Conservation (phyloP, 2,113 vertebrate genomes). For the Nannospalax galili region DNA sequence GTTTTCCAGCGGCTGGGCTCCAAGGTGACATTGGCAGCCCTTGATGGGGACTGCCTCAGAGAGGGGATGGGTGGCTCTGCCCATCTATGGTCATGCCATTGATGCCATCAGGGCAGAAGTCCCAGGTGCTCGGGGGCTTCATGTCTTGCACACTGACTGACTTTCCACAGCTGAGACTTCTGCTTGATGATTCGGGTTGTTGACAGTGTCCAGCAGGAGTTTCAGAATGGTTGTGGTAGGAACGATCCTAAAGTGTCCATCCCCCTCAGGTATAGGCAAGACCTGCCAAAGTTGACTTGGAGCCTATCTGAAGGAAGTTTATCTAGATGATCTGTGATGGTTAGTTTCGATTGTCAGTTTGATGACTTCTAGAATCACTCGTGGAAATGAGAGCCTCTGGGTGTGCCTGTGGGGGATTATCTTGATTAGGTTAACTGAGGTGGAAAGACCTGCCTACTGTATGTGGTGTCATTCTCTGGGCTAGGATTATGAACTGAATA, state of each 20-base stretch:
- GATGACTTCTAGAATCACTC: not conserved
- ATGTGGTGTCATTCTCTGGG: not conserved
- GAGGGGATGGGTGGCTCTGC: too few relatives aligned
- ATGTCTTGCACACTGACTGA: not conserved
- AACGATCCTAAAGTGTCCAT: not conserved
- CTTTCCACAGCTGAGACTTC: not conserved
- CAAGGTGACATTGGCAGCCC: rapidly evolving
- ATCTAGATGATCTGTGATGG: not conserved
- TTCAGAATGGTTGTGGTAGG: rapidly evolving
- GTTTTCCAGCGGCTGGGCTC: not conserved
- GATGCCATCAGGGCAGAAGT: not conserved
- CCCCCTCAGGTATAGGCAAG: not conserved
- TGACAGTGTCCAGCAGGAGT: not conserved
- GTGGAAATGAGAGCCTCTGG: too few relatives aligned
- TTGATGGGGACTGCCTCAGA: not conserved
- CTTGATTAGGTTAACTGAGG: not conserved
- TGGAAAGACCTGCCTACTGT: too few relatives aligned
- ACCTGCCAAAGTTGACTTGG: not conserved
- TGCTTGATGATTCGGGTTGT: not conserved
- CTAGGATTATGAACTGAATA: not conserved
- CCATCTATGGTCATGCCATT: rapidly evolving
- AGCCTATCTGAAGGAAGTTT: not conserved
- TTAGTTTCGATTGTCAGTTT: not conserved
- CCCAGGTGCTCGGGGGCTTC: not conserved
- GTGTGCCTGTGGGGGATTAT: too few relatives aligned